phyloP scores from a whole-genome alignment of 1,140 invertebrate genomes.

The Drosophila bocqueti region DNA sequence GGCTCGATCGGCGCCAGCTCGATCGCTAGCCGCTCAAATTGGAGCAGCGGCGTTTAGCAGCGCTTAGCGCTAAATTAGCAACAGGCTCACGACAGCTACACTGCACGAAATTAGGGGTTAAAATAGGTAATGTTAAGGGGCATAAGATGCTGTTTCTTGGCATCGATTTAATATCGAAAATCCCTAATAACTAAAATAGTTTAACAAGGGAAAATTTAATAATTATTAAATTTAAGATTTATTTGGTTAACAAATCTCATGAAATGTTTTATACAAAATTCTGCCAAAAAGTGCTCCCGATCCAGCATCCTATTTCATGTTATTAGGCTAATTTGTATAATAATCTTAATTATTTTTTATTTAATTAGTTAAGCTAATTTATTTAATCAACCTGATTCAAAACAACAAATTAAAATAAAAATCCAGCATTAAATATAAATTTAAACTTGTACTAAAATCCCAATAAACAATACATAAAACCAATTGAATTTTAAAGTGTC shows the following conservation, averaged over 20 bases:
- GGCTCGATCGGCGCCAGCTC: conserved; percentile 40
- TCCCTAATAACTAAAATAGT: no score
- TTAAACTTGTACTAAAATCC: not conserved
- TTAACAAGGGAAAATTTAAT: no score
- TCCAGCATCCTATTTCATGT: no score
- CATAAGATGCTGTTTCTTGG: not conserved
- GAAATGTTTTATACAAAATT: no score
- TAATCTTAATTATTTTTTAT: no score
- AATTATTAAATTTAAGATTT: no score
- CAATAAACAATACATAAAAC: not conserved
- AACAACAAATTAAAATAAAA: not conserved
- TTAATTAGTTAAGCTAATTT: not conserved
- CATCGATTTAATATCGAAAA: no score
- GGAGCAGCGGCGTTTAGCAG: conserved; percentile 79
- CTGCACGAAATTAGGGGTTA: not conserved
- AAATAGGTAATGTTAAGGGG: not conserved
- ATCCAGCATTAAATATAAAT: not conserved
- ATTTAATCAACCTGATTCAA: not conserved
- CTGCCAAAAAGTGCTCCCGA: no score
- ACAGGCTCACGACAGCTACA: conserved; percentile 37
- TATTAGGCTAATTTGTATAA: no score
- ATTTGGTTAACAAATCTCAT: no score
- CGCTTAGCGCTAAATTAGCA: conserved; percentile 79
- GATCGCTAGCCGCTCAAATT: conserved; percentile 73
- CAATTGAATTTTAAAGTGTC: not conserved